These are phyloP conservation scores for Dryobates pubescens DNA, from an alignment of 2,797 vertebrate genomes.

Conservation along the genomic window DNA sequence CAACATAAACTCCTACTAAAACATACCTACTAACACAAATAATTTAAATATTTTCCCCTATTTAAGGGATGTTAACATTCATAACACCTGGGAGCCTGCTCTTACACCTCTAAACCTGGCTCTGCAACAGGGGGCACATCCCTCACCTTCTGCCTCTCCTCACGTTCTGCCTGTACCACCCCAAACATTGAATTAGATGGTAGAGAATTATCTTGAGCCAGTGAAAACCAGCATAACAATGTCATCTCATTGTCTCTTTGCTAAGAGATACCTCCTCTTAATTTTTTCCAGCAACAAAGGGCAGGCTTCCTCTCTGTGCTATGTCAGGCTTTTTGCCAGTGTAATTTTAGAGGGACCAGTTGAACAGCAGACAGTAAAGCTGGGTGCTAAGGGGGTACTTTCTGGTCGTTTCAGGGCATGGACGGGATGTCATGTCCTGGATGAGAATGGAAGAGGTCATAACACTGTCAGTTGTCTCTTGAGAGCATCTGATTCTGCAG, in stretches of 20 bases:
- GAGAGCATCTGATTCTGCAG: background rate
- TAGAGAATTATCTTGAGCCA: background rate
- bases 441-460: background rate
- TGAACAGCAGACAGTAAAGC: rapidly evolving
- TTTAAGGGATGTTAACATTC: slow-evolving; percentile 55
- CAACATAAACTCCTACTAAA: slow-evolving; percentile 25
- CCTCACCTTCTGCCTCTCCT: background rate
- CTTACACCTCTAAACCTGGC: background rate
- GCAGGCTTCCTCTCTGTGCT: background rate
- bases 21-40: slow-evolving; percentile 22
- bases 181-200: background rate
- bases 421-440: background rate
- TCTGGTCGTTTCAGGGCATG: background rate
- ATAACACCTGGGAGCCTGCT: slow-evolving; percentile 46
- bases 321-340: background rate
- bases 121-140: background rate
- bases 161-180: background rate
- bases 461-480: background rate
- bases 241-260: background rate
- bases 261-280: background rate
- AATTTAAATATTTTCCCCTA: slow-evolving; percentile 52
- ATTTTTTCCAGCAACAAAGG: background rate
- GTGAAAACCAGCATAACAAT: background rate
- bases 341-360: background rate
- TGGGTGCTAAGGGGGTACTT: rapidly evolving